A percentile compares a stretch with the other conserved stretches of the same genome.
Conservation (phyloP, 1,140 invertebrate genomes). For the Trypoxylus dichotomus region DNA sequence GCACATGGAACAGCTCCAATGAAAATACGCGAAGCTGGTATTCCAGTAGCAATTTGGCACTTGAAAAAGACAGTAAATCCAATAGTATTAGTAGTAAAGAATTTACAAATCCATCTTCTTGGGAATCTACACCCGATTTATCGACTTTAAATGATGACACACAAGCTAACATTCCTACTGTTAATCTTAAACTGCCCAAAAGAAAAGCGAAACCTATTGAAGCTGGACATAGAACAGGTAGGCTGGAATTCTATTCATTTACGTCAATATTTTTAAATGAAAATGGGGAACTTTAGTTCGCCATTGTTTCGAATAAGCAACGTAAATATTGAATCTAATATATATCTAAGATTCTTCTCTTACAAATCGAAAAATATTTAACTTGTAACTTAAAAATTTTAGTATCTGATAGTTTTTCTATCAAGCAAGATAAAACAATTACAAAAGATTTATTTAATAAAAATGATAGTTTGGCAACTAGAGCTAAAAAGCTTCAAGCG, state of each 20-base stretch:
- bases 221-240: constrained; percentile 53
- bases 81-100: constrained; percentile 32
- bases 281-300: no score
- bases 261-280: constrained; percentile 13
- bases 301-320: neutral
- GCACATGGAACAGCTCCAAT: constrained; percentile 61
- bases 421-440: constrained; percentile 38
- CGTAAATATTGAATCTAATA: neutral
- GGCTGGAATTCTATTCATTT: neutral
- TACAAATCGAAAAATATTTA: neutral
- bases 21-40: constrained; percentile 56
- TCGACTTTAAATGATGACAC: constrained; percentile 59
- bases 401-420: constrained; percentile 39
- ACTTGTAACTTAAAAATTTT: constrained; percentile 25
- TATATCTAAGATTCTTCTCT: no score
- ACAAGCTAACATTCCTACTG: constrained; percentile 58
- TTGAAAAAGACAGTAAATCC: constrained; percentile 38
- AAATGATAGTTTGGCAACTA: constrained; percentile 46
- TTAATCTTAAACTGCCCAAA: constrained; percentile 66
- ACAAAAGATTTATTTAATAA: constrained; percentile 39
- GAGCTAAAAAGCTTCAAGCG: constrained; percentile 47
- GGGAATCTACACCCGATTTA: constrained; percentile 74
- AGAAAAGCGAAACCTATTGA: constrained; percentile 61
- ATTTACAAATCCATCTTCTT: constrained; percentile 57
- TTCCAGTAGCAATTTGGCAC: constrained; percentile 58